A percentile compares a stretch with the other conserved stretches of the same genome.
Conservation (phyloP, 2,113 vertebrate species). For the Triplophysa siluroides region DNA sequence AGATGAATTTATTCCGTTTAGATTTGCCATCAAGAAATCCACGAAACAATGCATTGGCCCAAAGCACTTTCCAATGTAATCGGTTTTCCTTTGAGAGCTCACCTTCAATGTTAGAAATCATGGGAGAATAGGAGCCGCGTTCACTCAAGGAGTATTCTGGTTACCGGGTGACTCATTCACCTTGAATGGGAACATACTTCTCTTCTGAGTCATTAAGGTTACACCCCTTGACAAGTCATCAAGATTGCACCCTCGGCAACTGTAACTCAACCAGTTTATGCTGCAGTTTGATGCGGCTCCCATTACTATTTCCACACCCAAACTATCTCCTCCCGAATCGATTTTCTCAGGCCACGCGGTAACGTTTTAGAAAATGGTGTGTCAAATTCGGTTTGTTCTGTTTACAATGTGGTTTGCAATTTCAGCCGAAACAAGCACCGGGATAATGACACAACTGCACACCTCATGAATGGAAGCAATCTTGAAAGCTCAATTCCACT, state of each 20-base stretch:
- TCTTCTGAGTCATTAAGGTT: slow-evolving; percentile 71
- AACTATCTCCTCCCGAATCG: slow-evolving; percentile 3
- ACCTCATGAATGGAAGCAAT: background rate
- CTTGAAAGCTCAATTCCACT: background rate
- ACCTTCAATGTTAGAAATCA: background rate
- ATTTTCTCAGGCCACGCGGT: slow-evolving; percentile 2
- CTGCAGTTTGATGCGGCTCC: slow-evolving; percentile 27
- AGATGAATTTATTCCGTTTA: background rate
- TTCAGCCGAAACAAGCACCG: background rate
- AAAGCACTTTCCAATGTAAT: background rate
- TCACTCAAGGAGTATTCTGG: slow-evolving; percentile 30
- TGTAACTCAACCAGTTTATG: slow-evolving; percentile 70
- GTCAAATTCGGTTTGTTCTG: slow-evolving; percentile 3
- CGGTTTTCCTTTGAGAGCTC: background rate
- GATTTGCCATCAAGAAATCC: background rate
- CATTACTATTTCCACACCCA: slow-evolving; percentile 25
- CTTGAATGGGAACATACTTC: slow-evolving; percentile 74
- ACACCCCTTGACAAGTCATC: slow-evolving; percentile 68
- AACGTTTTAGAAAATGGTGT: slow-evolving; percentile 1
- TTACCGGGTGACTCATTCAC: slow-evolving; percentile 70
- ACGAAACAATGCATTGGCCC: background rate
- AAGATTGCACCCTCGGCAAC: slow-evolving; percentile 57
- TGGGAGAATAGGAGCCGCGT: background rate
- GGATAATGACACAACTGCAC: background rate
- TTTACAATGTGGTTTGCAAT: background rate